These are phyloP conservation scores for Phaethornis superciliosus DNA, from an alignment of 2,113 vertebrate species.

Conservation along the genomic window DNA sequence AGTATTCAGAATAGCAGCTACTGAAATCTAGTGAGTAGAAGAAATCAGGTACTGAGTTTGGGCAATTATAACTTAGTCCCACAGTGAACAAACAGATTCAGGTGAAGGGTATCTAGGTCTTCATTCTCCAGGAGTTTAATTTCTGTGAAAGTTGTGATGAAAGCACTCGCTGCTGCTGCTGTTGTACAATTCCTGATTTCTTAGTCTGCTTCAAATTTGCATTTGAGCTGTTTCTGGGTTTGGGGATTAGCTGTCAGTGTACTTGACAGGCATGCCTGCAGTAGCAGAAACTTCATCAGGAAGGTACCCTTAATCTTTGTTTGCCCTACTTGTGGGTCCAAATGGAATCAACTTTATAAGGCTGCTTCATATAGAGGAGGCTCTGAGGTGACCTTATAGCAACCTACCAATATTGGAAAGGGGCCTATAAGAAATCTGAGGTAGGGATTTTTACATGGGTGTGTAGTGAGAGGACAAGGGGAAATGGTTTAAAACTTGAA, in stretches of 20 bases:
- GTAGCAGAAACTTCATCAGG: neutral
- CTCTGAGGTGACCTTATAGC: too few relatives aligned
- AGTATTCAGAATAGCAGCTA: neutral
- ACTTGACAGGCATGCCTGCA: neutral
- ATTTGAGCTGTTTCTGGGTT: neutral
- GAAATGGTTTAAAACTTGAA: too few relatives aligned
- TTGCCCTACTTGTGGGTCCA: neutral
- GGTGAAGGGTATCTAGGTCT: neutral
- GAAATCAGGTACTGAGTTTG: neutral
- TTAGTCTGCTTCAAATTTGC: neutral
- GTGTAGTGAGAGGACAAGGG: too few relatives aligned
- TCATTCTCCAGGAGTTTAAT: neutral
- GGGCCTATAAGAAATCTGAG: too few relatives aligned
- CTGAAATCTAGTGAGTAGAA: neutral
- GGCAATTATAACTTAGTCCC: neutral
- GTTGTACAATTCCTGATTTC: neutral
- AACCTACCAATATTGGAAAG: too few relatives aligned
- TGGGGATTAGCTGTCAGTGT: neutral
- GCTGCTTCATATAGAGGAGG: neutral
- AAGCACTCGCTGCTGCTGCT: neutral
- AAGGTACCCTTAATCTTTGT: neutral
- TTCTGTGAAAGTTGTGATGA: neutral
- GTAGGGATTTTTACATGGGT: too few relatives aligned
- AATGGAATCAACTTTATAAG: neutral
- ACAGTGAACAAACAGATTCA: neutral